These are phyloP conservation scores for Calyptommatus sinebrachiatus DNA, from an alignment of 2,113 vertebrate species.

Conservation along the genomic window DNA sequence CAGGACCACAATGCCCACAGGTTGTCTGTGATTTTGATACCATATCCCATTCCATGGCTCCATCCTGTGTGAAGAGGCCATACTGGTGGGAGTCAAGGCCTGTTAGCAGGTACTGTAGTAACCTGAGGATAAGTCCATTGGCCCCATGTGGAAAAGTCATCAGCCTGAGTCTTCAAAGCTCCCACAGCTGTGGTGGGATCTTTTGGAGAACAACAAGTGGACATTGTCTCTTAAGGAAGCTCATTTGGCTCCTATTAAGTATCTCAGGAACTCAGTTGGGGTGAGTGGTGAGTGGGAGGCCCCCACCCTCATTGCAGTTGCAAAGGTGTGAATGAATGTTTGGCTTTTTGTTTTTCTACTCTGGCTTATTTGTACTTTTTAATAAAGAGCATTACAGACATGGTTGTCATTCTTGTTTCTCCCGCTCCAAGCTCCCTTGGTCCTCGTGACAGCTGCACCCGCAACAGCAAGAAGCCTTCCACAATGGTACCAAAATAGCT, in stretches of 20 bases:
- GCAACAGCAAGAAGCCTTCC: conserved; percentile 21
- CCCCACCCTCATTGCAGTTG: neutral
- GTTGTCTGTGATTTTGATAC: too few relatives aligned
- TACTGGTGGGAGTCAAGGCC: too few relatives aligned
- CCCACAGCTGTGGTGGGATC: neutral
- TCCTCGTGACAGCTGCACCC: conserved; percentile 20
- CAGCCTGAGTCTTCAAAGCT: neutral
- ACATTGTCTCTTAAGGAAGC: neutral
- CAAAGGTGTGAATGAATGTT: neutral
- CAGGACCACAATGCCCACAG: too few relatives aligned
- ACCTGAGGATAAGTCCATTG: too few relatives aligned
- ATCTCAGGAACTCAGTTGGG: neutral
- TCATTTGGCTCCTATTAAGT: neutral
- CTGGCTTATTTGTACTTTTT: neutral
- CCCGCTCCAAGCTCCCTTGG: neutral
- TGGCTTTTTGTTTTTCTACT: too few relatives aligned
- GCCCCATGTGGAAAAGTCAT: too few relatives aligned
- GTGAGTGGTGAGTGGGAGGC: neutral
- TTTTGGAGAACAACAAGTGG: neutral
- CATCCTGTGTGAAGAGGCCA: too few relatives aligned
- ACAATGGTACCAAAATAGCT: conserved; percentile 36
- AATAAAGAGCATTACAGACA: conserved; percentile 7
- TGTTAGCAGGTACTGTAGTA: too few relatives aligned
- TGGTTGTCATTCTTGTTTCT: neutral
- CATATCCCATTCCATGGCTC: too few relatives aligned